These are phyloP conservation scores for Tachina fera DNA, from an alignment of 2,888 invertebrate species.

Conservation along the genomic window DNA sequence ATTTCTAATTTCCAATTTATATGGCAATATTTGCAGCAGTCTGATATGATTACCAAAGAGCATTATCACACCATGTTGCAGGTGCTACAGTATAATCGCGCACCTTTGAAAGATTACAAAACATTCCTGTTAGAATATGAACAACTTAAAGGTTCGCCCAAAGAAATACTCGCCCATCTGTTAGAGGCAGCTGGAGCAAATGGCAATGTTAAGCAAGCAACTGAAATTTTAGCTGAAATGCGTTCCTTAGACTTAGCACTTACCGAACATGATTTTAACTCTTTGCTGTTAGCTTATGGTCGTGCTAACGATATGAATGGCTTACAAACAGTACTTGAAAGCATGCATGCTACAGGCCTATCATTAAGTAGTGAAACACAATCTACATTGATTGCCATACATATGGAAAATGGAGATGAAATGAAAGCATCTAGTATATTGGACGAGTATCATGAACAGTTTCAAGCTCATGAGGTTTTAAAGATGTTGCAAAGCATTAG, in stretches of 20 bases:
- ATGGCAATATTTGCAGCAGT: conserved; percentile 84
- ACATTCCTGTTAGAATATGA: conserved; percentile 80
- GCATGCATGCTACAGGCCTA: conserved; percentile 85
- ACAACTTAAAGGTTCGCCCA: conserved; percentile 53
- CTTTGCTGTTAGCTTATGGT: conserved; percentile 85
- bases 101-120: conserved; percentile 80
- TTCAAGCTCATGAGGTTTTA: conserved; percentile 76
- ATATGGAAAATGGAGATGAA: conserved; percentile 83
- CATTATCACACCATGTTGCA: conserved; percentile 85
- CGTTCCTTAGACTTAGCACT: conserved; percentile 84
- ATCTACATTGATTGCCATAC: conserved; percentile 84
- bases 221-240: conserved; percentile 85
- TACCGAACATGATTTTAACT: conserved; percentile 85
- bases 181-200: conserved; percentile 84
- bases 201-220: conserved; percentile 85
- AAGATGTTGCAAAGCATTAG: conserved; percentile 73
- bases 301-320: conserved; percentile 81
- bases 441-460: conserved; percentile 72
- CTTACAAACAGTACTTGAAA: conserved; percentile 84
- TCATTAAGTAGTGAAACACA: conserved; percentile 83
- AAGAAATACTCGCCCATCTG: conserved; percentile 85
- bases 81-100: conserved; percentile 86
- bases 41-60: conserved; percentile 76
- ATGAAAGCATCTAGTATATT: conserved; percentile 76
- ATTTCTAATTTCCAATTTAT: conserved; percentile 84